These are phyloP conservation scores for Pseudobourletiella spinata DNA, from an alignment of 1,140 invertebrate species.

Conservation along the genomic window DNA sequence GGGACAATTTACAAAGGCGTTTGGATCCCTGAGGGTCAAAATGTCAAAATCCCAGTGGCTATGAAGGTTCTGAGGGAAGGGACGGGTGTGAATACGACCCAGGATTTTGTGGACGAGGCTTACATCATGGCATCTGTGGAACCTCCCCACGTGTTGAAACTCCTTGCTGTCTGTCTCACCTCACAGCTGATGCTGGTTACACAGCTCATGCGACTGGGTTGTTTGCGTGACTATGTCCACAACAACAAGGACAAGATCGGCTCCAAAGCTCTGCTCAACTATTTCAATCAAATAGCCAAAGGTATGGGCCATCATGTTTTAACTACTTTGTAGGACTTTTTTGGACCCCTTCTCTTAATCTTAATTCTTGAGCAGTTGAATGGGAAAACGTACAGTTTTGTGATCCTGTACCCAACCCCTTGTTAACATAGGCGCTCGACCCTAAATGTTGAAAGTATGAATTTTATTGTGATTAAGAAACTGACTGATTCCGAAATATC, in stretches of 20 bases:
- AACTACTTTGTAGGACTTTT: too few relatives aligned
- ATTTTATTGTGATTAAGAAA: too few relatives aligned
- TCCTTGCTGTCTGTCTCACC: constrained; percentile 95
- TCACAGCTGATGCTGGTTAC: constrained; percentile 96
- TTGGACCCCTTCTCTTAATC: too few relatives aligned
- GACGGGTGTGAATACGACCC: constrained; percentile 79
- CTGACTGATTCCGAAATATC: too few relatives aligned
- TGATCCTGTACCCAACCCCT: too few relatives aligned
- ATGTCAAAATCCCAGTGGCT: constrained; percentile 67
- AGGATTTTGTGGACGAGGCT: constrained; percentile 93
- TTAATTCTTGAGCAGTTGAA: too few relatives aligned
- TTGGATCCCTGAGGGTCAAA: constrained; percentile 89
- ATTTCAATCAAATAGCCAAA: constrained; percentile 95
- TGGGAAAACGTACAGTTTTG: too few relatives aligned
- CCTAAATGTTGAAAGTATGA: too few relatives aligned
- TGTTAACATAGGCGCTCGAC: too few relatives aligned
- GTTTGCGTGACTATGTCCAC: constrained; percentile 87
- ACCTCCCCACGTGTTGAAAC: constrained; percentile 85
- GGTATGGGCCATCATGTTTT: too few relatives aligned
- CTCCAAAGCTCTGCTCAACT: constrained; percentile 87
- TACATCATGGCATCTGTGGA: constrained; percentile 98
- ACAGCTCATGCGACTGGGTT: constrained; percentile 92
- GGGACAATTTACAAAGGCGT: constrained; percentile 93
- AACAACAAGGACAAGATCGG: constrained; percentile 89
- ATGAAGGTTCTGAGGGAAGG: constrained; percentile 92